Evolutionary conservation across 1,140 invertebrate genomes (phyloP).

Genomic region (Doryteuthis pealeii): DNA sequence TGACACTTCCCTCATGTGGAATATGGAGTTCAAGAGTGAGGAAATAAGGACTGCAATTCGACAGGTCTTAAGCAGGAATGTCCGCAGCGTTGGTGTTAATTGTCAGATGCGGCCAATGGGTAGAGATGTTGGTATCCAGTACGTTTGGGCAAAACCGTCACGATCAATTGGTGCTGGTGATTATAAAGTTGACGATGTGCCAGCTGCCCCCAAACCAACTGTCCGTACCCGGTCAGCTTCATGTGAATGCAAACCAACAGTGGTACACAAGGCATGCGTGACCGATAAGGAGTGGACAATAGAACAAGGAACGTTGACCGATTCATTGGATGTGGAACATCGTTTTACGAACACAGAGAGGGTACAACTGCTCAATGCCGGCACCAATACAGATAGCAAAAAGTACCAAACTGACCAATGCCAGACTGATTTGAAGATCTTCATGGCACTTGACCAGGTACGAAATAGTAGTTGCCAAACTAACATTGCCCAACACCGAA

Average conservation of each 20-base stretch:
- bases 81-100: conserved; percentile 48
- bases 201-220: conserved; percentile 44
- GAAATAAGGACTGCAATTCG: conserved; percentile 49
- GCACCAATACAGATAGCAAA: conserved; percentile 49
- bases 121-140: conserved; percentile 24
- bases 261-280: conserved; percentile 33
- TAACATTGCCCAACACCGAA: conserved; percentile 28
- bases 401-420: conserved; percentile 22
- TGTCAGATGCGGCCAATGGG: conserved; percentile 26
- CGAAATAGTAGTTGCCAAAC: conserved; percentile 48
- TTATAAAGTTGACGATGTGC: conserved; percentile 50
- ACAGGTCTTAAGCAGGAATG: conserved; percentile 49
- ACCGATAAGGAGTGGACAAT: conserved; percentile 51
- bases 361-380: conserved; percentile 29
- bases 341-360: conserved; percentile 54
- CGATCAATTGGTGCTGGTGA: conserved; percentile 45
- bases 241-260: conserved; percentile 43
- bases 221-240: conserved; percentile 41
- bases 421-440: conserved; percentile 49
- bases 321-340: conserved; percentile 37
- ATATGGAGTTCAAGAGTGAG: conserved; percentile 49
- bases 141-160: conserved; percentile 26
- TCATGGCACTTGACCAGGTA: conserved; percentile 43
- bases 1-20: conserved; percentile 33
- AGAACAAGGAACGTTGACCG: conserved; percentile 52